These are phyloP conservation scores for Leptopilina boulardi DNA, from an alignment of 1,140 invertebrate genomes.

Conservation along the genomic window DNA sequence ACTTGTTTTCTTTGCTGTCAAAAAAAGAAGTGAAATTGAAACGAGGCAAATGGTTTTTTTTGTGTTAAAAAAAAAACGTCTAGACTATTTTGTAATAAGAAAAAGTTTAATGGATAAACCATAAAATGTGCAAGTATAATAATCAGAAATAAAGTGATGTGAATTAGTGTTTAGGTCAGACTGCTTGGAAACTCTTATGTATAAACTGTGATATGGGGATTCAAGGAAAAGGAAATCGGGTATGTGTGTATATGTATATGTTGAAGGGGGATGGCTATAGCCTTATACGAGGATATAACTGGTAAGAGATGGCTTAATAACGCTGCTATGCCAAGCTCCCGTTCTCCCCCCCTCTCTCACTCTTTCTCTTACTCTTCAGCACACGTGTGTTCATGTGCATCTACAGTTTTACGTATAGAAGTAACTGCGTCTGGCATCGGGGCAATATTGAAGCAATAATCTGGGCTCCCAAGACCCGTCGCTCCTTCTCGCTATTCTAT, in stretches of 20 bases:
- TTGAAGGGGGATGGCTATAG: conserved; percentile 44
- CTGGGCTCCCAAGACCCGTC: conserved; percentile 39
- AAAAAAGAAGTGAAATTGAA: no score
- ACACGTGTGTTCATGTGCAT: conserved; percentile 54
- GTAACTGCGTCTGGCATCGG: conserved; percentile 65
- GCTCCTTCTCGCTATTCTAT: conserved; percentile 32
- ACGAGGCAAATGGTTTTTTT: no score
- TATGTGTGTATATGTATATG: no score
- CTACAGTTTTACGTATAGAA: conserved; percentile 60
- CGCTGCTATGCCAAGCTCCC: conserved; percentile 53
- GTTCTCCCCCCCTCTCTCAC: background rate
- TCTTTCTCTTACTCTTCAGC: conserved; percentile 53
- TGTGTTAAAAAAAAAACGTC: no score
- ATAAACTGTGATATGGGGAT: background rate
- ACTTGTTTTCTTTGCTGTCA: no score
- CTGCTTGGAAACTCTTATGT: no score
- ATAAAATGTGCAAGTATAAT: no score
- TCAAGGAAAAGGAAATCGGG: conserved; percentile 48
- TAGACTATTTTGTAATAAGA: no score
- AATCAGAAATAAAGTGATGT: no score
- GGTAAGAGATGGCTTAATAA: conserved; percentile 74
- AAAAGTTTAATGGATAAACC: no score
- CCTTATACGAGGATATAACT: conserved; percentile 64
- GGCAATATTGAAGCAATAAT: conserved; percentile 73
- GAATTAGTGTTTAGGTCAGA: no score